A percentile compares a stretch with the other conserved stretches of the same genome.
These are phyloP conservation scores for Agrypnus murinus DNA, from an alignment of 2,888 invertebrate species.

Conservation along the genomic window DNA sequence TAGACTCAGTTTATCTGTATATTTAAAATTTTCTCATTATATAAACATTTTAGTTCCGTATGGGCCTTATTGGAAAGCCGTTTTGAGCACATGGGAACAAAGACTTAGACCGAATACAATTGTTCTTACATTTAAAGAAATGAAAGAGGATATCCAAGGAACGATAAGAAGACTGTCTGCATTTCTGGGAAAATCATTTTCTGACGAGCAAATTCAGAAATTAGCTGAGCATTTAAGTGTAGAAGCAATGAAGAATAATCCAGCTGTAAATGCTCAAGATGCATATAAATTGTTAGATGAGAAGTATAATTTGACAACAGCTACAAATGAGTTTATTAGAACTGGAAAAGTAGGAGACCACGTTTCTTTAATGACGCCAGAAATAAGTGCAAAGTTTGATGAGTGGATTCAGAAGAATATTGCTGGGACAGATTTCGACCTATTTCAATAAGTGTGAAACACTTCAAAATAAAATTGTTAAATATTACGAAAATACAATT, in stretches of 20 bases:
- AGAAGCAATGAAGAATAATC: constrained; percentile 72
- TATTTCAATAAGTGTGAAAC: neutral
- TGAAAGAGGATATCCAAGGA: constrained; percentile 51
- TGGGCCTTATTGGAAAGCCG: constrained; percentile 55
- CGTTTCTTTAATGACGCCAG: constrained; percentile 30
- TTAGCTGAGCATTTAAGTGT: constrained; percentile 72
- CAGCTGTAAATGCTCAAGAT: constrained; percentile 67
- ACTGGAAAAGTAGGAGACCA: constrained; percentile 33
- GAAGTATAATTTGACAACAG: neutral
- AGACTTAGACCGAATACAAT: constrained; percentile 53
- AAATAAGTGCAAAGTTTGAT: constrained; percentile 32
- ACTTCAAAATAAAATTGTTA: too few relatives aligned
- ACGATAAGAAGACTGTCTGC: constrained; percentile 42
- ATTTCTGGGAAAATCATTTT: constrained; percentile 55
- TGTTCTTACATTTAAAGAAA: constrained; percentile 56
- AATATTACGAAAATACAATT: too few relatives aligned
- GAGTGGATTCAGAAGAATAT: constrained; percentile 29
- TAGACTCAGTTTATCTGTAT: neutral
- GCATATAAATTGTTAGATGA: neutral
- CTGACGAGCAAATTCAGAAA: constrained; percentile 64
- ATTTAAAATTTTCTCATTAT: neutral
- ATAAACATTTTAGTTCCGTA: constrained; percentile 47
- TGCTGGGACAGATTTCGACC: constrained; percentile 8
- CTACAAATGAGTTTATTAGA: constrained; percentile 24
- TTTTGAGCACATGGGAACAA: constrained; percentile 54